A percentile compares a stretch with the other conserved stretches of the same genome.
Evolutionary conservation across 2,113 vertebrate genomes (phyloP).

Genomic region (Mirounga angustirostris): DNA sequence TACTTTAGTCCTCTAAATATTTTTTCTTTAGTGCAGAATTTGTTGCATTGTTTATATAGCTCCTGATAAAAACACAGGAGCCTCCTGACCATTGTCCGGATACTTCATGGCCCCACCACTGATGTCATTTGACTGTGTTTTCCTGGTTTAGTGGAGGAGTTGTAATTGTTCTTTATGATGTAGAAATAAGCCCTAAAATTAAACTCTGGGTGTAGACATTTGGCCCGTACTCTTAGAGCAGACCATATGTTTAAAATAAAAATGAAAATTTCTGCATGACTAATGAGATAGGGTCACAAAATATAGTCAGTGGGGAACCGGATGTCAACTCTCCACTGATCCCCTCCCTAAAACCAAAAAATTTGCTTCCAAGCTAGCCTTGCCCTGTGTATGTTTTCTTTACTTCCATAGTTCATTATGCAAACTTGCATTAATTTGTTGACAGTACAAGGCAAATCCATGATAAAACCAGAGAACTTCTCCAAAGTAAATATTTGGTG

Average conservation of each 20-base stretch:
- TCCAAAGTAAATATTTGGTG: constrained; percentile 78
- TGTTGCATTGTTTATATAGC: neutral
- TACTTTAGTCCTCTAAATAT: neutral
- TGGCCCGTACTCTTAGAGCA: constrained; percentile 71
- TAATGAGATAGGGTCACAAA: constrained; percentile 70
- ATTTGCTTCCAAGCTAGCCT: constrained; percentile 58
- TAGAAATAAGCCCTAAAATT: constrained; percentile 74
- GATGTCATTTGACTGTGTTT: constrained; percentile 33
- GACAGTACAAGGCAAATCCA: constrained; percentile 77
- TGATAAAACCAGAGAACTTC: constrained; percentile 77
- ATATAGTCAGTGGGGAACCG: constrained; percentile 72
- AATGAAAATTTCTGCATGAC: constrained; percentile 81
- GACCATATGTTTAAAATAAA: constrained; percentile 64
- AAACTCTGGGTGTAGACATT: constrained; percentile 77
- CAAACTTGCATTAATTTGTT: constrained; percentile 72
- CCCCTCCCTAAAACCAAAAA: constrained; percentile 38
- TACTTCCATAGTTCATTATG: constrained; percentile 69
- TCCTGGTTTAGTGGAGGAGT: constrained; percentile 70
- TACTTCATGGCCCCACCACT: neutral
- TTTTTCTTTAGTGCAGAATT: neutral
- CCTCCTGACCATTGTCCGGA: neutral
- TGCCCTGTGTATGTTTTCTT: constrained; percentile 68
- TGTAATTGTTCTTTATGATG: constrained; percentile 80
- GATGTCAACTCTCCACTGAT: constrained; percentile 78
- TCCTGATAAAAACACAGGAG: neutral